Percentiles rank a stretch among this genome's conserved stretches.
Conservation (phyloP, 2,113 vertebrate species). For the Tyto alba region DNA sequence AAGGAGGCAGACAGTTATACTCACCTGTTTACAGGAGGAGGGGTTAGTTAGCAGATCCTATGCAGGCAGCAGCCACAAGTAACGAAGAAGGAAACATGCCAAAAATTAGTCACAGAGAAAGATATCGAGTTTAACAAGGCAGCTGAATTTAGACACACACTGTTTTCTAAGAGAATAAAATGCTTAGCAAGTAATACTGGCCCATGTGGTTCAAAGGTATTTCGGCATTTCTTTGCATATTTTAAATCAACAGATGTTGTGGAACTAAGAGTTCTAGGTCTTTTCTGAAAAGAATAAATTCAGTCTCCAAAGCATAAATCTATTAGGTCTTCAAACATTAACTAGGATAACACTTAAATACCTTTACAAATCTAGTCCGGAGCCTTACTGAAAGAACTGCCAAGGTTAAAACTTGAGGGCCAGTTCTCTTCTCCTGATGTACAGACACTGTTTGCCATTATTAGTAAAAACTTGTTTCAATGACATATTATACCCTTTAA, state of each 20-base stretch:
- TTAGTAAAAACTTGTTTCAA: neutral
- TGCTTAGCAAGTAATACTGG: slow-evolving; percentile 1
- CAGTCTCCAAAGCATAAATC: neutral
- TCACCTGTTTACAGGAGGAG: slow-evolving; percentile 88
- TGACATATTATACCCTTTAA: neutral
- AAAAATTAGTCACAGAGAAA: slow-evolving; percentile 70
- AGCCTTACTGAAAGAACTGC: slow-evolving; percentile 5
- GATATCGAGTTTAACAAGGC: slow-evolving; percentile 65
- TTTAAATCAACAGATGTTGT: neutral
- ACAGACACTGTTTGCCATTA: neutral
- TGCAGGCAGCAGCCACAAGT: slow-evolving; percentile 79
- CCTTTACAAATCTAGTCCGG: slow-evolving; percentile 21
- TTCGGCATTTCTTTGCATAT: slow-evolving; percentile 18
- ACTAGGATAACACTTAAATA: slow-evolving; percentile 31
- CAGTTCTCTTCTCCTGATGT: slow-evolving; percentile 32
- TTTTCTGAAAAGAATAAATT: slow-evolving; percentile 20
- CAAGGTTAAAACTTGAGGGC: slow-evolving; percentile 7
- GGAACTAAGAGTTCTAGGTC: neutral
- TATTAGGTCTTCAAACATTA: neutral
- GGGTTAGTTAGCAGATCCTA: slow-evolving; percentile 97
- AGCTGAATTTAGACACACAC: slow-evolving; percentile 13
- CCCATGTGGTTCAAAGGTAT: neutral
- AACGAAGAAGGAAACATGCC: slow-evolving; percentile 83
- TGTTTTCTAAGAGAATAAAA: slow-evolving; percentile 31
- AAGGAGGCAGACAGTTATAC: slow-evolving; percentile 61